Conservation (phyloP, 2,888 invertebrate genomes). For the Ichneumoninae sp. region DNA sequence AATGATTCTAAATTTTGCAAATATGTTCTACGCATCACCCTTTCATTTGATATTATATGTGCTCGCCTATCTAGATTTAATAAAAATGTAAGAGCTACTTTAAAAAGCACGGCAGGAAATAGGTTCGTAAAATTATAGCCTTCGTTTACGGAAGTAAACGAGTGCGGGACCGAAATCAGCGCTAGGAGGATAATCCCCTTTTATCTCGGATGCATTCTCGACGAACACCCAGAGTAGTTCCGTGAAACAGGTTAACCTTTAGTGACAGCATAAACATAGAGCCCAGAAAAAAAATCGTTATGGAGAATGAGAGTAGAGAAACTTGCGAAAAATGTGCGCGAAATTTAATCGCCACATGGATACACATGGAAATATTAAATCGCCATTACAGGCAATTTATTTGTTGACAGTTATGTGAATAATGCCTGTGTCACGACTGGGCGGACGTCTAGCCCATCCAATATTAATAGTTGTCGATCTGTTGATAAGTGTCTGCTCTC, state of each 20-base stretch:
- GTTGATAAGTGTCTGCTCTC: not conserved
- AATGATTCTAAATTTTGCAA: too few relatives aligned
- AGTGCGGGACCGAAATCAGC: constrained; percentile 28
- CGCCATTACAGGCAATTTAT: not conserved
- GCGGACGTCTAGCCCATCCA: not conserved
- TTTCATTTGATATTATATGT: too few relatives aligned
- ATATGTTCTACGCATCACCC: too few relatives aligned
- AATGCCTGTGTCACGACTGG: too few relatives aligned
- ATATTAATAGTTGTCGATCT: not conserved
- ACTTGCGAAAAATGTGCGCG: too few relatives aligned
- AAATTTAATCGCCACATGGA: not conserved
- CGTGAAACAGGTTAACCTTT: too few relatives aligned
- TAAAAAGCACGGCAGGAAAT: constrained; percentile 60
- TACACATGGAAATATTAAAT: not conserved
- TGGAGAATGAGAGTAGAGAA: too few relatives aligned
- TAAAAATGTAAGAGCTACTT: too few relatives aligned
- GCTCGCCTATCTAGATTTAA: too few relatives aligned
- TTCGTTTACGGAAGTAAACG: constrained; percentile 50
- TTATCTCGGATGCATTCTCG: not conserved
- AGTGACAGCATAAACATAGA: too few relatives aligned
- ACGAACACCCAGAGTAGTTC: not conserved
- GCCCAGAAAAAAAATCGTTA: too few relatives aligned
- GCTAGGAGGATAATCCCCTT: constrained; percentile 40
- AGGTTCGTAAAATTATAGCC: constrained; percentile 61
- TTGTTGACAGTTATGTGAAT: too few relatives aligned